phyloP scores from a whole-genome alignment of 2,888 invertebrate genomes.

The Lypha dubia region DNA sequence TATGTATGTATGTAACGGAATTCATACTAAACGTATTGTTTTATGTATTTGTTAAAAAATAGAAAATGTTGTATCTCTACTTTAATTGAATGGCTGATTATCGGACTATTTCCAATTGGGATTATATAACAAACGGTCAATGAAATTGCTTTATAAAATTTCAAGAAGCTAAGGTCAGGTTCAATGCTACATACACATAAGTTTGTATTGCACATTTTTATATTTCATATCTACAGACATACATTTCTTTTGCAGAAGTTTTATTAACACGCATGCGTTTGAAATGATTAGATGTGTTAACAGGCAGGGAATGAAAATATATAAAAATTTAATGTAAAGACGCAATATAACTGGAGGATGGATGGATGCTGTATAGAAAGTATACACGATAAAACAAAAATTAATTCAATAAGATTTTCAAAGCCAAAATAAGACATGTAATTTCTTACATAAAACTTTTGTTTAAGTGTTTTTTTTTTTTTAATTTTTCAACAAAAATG shows the following conservation, averaged over 20 bases:
- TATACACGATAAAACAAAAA: neutral
- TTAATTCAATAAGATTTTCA: neutral
- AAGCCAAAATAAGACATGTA: no score
- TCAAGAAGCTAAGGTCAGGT: neutral
- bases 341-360: neutral
- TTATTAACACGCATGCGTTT: slow-evolving; percentile 15
- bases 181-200: neutral
- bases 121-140: neutral
- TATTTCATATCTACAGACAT: neutral
- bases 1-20: no score
- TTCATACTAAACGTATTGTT: no score
- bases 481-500: no score
- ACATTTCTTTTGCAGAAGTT: neutral
- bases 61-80: no score
- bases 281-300: neutral
- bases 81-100: no score
- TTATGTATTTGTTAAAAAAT: no score
- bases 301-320: neutral
- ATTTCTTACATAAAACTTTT: no score
- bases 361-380: neutral
- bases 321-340: neutral
- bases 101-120: neutral
- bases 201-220: neutral
- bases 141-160: neutral
- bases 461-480: no score